phyloP scores from a whole-genome alignment of 2,888 invertebrate genomes.

The Belgica antarctica region DNA sequence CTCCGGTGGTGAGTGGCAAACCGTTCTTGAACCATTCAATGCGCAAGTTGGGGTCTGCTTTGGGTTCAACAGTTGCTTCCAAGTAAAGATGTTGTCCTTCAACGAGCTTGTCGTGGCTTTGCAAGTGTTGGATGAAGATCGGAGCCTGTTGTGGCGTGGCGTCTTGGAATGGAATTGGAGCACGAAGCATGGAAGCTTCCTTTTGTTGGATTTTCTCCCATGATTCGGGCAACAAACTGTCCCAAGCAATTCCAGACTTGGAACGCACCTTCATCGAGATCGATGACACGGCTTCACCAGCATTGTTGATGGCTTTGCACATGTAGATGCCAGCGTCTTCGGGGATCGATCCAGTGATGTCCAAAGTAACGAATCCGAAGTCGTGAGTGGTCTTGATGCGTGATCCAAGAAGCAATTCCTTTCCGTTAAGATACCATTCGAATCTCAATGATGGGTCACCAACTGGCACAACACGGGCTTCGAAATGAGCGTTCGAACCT shows the following conservation, averaged over 20 bases:
- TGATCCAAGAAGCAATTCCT: constrained; percentile 88
- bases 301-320: constrained; percentile 89
- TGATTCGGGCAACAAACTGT: constrained; percentile 83
- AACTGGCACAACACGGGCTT: constrained; percentile 87
- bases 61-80: constrained; percentile 88
- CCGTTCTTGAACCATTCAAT: constrained; percentile 94
- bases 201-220: constrained; percentile 89
- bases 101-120: constrained; percentile 75
- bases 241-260: constrained; percentile 75
- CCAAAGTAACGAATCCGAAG: constrained; percentile 90
- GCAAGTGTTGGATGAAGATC: constrained; percentile 90
- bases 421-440: constrained; percentile 94
- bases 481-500: constrained; percentile 86
- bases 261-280: constrained; percentile 85
- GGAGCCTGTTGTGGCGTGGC: constrained; percentile 86
- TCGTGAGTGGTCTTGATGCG: constrained; percentile 89
- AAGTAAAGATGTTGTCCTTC: constrained; percentile 85
- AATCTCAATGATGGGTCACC: constrained; percentile 89
- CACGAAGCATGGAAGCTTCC: constrained; percentile 88
- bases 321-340: constrained; percentile 91
- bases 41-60: constrained; percentile 81
- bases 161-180: constrained; percentile 84
- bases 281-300: constrained; percentile 92
- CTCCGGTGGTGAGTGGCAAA: constrained; percentile 78
- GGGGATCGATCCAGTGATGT: constrained; percentile 81